A percentile compares a stretch with the other conserved stretches of the same genome.
Conservation (phyloP, 2,113 vertebrate species). For the Blennius ocellaris region DNA sequence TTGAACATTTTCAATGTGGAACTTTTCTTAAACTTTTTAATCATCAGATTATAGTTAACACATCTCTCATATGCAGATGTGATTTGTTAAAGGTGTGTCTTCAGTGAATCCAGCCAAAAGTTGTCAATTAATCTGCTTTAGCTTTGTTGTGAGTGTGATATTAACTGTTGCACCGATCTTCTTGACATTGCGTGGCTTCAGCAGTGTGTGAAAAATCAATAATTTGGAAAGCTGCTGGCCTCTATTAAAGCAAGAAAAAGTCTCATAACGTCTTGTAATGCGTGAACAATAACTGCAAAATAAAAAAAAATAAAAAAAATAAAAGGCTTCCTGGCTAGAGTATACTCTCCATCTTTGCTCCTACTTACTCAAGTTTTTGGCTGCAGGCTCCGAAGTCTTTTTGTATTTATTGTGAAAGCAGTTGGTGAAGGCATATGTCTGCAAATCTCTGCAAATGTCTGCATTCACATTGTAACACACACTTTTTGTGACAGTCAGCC, state of each 20-base stretch:
- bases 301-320: conserved; percentile 10
- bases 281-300: not conserved
- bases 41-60: conserved; percentile 23
- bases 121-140: too few relatives aligned
- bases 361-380: conserved; percentile 11
- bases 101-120: too few relatives aligned
- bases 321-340: conserved; percentile 25
- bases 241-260: conserved; percentile 10
- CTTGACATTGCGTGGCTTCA: conserved; percentile 1
- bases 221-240: not conserved
- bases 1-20: not conserved
- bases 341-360: not conserved
- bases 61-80: conserved; percentile 23
- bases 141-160: too few relatives aligned
- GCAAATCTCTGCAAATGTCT: not conserved
- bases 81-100: conserved; percentile 28
- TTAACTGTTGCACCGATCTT: not conserved
- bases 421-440: conserved; percentile 2
- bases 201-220: not conserved
- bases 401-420: conserved; percentile 35
- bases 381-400: conserved; percentile 9
- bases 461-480: conserved; percentile 4
- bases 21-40: conserved; percentile 12
- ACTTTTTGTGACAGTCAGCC: conserved; percentile 49
- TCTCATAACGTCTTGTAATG: not conserved